Evolutionary conservation across 2,888 invertebrate genomes (phyloP).

Genomic region (Orthonychiurus folsomi): DNA sequence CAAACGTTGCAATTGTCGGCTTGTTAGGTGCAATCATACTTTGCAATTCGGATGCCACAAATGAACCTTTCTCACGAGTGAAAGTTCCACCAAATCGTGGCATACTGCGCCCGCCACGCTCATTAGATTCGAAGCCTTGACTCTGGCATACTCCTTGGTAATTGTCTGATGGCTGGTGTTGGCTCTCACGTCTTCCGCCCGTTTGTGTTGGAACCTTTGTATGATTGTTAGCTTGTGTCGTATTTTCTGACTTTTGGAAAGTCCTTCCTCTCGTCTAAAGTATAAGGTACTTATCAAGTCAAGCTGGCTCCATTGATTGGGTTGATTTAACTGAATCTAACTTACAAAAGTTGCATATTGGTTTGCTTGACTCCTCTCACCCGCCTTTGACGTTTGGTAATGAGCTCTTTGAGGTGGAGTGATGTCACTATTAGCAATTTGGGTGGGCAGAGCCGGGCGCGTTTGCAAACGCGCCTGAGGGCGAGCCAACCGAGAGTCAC

Average conservation of each 20-base stretch:
- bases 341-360: not conserved
- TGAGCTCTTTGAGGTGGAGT: not conserved
- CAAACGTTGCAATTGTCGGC: not conserved
- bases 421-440: not conserved
- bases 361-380: no score
- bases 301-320: no score
- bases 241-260: not conserved
- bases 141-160: no score
- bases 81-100: not conserved
- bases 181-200: not conserved
- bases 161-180: no score
- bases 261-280: not conserved
- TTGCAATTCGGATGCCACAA: not conserved
- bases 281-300: no score
- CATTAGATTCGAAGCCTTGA: no score
- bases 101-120: not conserved
- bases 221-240: no score
- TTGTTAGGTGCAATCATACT: not conserved
- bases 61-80: not conserved
- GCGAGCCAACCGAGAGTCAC: not conserved
- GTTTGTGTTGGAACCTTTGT: not conserved
- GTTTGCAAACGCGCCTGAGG: not conserved
- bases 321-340: no score
- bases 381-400: no score
- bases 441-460: not conserved